phyloP scores from a whole-genome alignment of 2,888 invertebrate species.

The Steinernema carpocapsae region DNA sequence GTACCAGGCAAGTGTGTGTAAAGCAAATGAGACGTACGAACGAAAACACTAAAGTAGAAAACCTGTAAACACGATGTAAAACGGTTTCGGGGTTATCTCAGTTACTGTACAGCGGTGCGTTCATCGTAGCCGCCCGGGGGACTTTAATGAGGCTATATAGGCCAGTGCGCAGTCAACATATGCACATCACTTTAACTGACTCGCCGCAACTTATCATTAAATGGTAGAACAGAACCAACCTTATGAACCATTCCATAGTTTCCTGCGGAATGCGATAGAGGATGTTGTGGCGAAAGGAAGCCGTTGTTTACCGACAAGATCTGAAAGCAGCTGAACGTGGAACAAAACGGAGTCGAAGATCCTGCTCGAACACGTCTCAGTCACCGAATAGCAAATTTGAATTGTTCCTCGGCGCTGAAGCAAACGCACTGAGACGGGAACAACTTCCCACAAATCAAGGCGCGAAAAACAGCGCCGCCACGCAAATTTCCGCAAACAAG shows the following conservation, averaged over 20 bases:
- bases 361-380: no score
- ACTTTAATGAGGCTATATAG: slow-evolving; percentile 26
- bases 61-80: no score
- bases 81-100: no score
- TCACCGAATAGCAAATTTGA: no score
- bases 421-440: no score
- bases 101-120: neutral
- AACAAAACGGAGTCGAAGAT: no score
- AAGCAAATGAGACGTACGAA: no score
- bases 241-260: slow-evolving; percentile 30
- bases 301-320: neutral
- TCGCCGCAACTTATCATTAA: neutral
- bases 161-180: slow-evolving; percentile 19
- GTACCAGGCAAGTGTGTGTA: no score
- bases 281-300: neutral
- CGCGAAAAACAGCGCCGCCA: neutral
- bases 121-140: neutral
- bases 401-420: no score
- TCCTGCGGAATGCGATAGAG: slow-evolving; percentile 9
- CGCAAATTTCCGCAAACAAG: neutral
- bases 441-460: no score
- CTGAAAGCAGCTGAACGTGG: no score
- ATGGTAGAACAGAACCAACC: neutral
- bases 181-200: neutral
- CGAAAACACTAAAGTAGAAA: no score